Percentiles rank a stretch among this genome's conserved stretches.
These are phyloP conservation scores for Trichechus manatus DNA, from an alignment of 2,113 vertebrate genomes.

Conservation along the genomic window DNA sequence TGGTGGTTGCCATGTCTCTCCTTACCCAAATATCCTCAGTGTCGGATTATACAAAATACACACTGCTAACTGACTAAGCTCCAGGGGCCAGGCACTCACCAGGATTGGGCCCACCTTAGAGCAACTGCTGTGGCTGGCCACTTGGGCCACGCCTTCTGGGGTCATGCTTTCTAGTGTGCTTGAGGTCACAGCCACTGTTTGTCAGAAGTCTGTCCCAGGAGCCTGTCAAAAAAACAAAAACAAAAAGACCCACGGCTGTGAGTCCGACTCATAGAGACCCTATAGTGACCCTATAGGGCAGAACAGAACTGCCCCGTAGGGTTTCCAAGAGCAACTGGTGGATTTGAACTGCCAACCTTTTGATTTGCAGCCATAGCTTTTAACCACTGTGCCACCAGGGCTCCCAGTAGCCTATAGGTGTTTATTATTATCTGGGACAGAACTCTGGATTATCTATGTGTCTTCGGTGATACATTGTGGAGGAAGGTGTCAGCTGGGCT, in stretches of 20 bases:
- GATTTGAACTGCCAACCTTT: too few species aligned
- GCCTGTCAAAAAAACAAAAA: not conserved
- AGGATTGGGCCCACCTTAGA: not conserved
- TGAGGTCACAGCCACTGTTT: not conserved
- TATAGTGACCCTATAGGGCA: too few species aligned
- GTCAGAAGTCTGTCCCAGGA: not conserved
- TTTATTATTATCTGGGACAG: not conserved
- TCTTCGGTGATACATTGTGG: not conserved
- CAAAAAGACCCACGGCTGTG: too few species aligned
- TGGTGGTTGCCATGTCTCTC: not conserved
- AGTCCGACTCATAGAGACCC: too few species aligned
- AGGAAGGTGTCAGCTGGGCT: not conserved
- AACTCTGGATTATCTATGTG: not conserved
- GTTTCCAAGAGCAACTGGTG: too few species aligned
- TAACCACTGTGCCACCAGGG: too few species aligned
- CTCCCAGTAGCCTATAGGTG: not conserved
- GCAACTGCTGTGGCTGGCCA: not conserved
- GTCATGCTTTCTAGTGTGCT: not conserved
- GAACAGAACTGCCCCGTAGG: too few species aligned
- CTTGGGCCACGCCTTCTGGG: not conserved
- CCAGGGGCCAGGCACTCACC: not conserved
- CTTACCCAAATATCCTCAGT: not conserved
- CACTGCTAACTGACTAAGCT: not conserved
- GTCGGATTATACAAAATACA: not conserved
- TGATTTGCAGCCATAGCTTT: too few species aligned